A percentile compares a stretch with the other conserved stretches of the same genome.
phyloP scores from a whole-genome alignment of 2,797 vertebrate genomes.

The Malacoraja senta region DNA sequence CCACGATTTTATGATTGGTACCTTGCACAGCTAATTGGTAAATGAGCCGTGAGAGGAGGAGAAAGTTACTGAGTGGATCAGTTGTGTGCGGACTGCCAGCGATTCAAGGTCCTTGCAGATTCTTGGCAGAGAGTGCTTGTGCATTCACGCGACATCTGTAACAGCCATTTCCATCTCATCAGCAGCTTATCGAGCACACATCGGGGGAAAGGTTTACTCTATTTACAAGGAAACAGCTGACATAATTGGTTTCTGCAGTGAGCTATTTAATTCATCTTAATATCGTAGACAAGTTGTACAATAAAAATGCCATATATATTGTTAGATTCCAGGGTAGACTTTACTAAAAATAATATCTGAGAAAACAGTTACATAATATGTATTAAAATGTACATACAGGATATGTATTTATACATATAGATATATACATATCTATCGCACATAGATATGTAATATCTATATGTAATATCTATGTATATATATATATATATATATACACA shows the following conservation, averaged over 20 bases:
- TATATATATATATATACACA: too few relatives aligned
- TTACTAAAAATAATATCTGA: not conserved
- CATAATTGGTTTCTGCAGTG: constrained; percentile 44
- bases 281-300: not conserved
- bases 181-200: constrained; percentile 40
- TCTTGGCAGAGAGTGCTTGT: constrained; percentile 17
- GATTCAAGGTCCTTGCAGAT: constrained; percentile 26
- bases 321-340: not conserved
- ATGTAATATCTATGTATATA: too few relatives aligned
- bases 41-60: constrained; percentile 40
- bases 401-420: too few relatives aligned
- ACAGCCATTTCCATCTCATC: constrained; percentile 21
- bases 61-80: constrained; percentile 38
- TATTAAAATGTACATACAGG: too few relatives aligned
- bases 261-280: constrained; percentile 38
- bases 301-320: not conserved
- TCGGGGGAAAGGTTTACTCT: constrained; percentile 43
- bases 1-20: constrained; percentile 40
- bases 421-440: too few relatives aligned
- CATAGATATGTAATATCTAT: too few relatives aligned
- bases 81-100: not conserved
- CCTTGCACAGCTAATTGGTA: constrained; percentile 43
- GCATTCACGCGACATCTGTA: constrained; percentile 35
- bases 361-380: not conserved
- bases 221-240: constrained; percentile 45